phyloP scores from a whole-genome alignment of 2,888 invertebrate species.

The Platypus cylindrus region DNA sequence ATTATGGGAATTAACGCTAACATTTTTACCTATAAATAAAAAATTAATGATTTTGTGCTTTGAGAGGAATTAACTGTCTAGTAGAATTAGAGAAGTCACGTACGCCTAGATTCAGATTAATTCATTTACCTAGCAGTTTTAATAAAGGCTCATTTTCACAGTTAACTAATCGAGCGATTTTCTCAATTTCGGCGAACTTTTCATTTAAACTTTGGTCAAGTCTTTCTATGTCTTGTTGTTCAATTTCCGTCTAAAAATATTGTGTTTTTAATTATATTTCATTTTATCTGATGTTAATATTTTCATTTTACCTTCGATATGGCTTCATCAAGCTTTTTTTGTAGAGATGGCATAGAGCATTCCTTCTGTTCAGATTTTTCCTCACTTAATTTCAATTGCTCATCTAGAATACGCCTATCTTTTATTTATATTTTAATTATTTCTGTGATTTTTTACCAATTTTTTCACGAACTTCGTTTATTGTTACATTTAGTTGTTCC shows the following conservation, averaged over 20 bases:
- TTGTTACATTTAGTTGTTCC: conserved; percentile 55
- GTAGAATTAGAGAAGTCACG: too few relatives aligned
- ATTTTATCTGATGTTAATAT: too few relatives aligned
- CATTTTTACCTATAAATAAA: conserved; percentile 41
- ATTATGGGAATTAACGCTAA: conserved; percentile 60
- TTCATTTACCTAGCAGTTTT: conserved; percentile 49
- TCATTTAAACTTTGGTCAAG: conserved; percentile 20
- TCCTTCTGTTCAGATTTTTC: conserved; percentile 44
- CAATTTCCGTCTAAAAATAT: conserved; percentile 17
- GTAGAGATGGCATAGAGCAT: conserved; percentile 46
- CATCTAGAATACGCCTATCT: conserved; percentile 32
- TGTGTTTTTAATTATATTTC: too few relatives aligned
- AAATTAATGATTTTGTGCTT: too few relatives aligned
- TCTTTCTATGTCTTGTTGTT: conserved; percentile 20
- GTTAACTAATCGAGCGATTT: conserved; percentile 46
- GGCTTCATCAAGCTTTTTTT: conserved; percentile 38
- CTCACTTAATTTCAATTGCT: conserved; percentile 47
- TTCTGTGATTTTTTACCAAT: conserved; percentile 41
- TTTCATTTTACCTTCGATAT: conserved; percentile 35
- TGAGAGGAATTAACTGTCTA: too few relatives aligned
- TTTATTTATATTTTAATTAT: not conserved
- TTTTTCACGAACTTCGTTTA: conserved; percentile 46
- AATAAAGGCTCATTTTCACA: conserved; percentile 64
- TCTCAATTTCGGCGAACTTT: conserved; percentile 21
- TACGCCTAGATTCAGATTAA: too few relatives aligned